Base-by-base conservation (phyloP, 2,113 vertebrate genomes). In the Melanerpes formicivorus region DNA sequence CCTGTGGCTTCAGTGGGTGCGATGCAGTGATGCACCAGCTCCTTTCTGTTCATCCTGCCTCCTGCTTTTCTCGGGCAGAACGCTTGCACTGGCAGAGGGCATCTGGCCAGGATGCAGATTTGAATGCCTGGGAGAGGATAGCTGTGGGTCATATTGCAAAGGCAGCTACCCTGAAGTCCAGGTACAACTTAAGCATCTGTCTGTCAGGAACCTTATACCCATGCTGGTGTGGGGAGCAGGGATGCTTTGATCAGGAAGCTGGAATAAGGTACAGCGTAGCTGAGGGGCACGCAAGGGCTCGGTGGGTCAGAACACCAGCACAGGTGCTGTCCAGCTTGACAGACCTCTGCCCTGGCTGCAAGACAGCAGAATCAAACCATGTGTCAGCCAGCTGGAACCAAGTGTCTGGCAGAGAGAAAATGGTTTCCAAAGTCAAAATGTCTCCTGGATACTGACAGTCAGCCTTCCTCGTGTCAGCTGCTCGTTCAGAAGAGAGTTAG, bases 381-480 rank as follows among this genome's bases (percentile, higher is more conserved):
- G 44, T 74, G 72, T 80, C n/a, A 55, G 48, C 81, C 72, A 77
- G 60, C 91, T 95, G 91, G 89, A 91, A 52, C 73, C 37, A 59
- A 91, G 63, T 26, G 29, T 88, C 50, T 93, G 89, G 44, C 85
- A 95, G 81, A 92, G 56, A 95, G 88, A 96, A 95, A 95, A 96
- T 96, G 95, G 93, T 96, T 97, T 93, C 95, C 91, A 91, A 96
- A 95, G 93, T 95, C 93, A 93, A 95, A 96, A 90, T 96, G 88
- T 96, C 95, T 93, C 88, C 95, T 87, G 58, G 72, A 85, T 92
- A 63, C 90, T 92, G 92, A 92, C n/a, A 12, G 82, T 70, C 11
- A 87, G 50, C 72, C 75, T 79, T 90, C 78, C 78, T 92, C 0
- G 2, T 93, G 88, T 91, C 90, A 92, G 80, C 85, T 91, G 90